These are phyloP conservation scores for Xestia sexstrigata DNA, from an alignment of 2,888 invertebrate genomes.

Conservation along the genomic window DNA sequence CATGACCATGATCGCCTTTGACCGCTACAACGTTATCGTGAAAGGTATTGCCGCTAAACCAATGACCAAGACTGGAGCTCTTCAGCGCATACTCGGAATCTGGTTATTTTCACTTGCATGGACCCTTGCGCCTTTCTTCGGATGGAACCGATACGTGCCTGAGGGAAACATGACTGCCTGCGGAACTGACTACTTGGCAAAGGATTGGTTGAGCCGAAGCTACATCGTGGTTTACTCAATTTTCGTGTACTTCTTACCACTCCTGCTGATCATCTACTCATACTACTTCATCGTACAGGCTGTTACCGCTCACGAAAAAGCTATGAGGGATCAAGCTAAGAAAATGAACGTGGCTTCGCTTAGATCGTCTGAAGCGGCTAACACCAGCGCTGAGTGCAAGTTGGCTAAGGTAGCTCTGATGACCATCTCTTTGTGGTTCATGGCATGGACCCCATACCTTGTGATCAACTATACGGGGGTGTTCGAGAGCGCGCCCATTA, in stretches of 20 bases:
- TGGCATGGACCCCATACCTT: slow-evolving; percentile 98
- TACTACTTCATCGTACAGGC: slow-evolving; percentile 97
- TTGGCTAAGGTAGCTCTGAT: slow-evolving; percentile 97
- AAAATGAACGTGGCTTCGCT: slow-evolving; percentile 98
- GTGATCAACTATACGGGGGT: slow-evolving; percentile 95
- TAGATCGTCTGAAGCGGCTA: slow-evolving; percentile 94
- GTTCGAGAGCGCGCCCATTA: slow-evolving; percentile 93
- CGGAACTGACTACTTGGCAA: slow-evolving; percentile 96
- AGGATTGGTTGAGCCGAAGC: slow-evolving; percentile 94
- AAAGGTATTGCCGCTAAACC: slow-evolving; percentile 96
- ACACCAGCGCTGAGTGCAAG: slow-evolving; percentile 96
- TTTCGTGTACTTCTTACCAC: slow-evolving; percentile 94
- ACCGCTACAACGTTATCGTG: slow-evolving; percentile 98
- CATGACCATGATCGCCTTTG: slow-evolving; percentile 97
- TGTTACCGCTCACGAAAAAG: slow-evolving; percentile 95
- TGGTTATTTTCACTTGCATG: slow-evolving; percentile 95
- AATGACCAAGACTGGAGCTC: slow-evolving; percentile 94
- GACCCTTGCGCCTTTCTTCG: slow-evolving; percentile 96
- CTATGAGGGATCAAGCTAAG: slow-evolving; percentile 97
- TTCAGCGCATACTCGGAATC: slow-evolving; percentile 94
- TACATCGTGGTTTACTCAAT: slow-evolving; percentile 95
- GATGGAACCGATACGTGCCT: slow-evolving; percentile 97
- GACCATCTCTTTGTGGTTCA: slow-evolving; percentile 97
- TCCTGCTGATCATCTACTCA: slow-evolving; percentile 95
- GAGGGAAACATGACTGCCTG: slow-evolving; percentile 98